phyloP scores from a whole-genome alignment of 2,797 vertebrate species.

The Pachyuromys duprasi region DNA sequence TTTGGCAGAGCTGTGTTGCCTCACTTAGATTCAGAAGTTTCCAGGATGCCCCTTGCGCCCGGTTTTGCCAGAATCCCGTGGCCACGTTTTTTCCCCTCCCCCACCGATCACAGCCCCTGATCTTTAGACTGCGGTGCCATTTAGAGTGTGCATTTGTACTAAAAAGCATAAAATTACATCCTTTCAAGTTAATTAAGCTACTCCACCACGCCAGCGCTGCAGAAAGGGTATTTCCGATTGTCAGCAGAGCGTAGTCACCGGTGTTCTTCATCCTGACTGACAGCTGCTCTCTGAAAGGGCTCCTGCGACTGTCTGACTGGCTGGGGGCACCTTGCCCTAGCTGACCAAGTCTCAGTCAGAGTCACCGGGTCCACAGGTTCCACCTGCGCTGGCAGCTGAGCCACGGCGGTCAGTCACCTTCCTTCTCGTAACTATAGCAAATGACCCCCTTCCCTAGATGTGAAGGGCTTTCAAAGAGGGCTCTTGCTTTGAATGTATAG shows the following conservation, averaged over 20 bases:
- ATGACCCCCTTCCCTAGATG: accelerated
- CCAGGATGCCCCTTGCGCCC: neutral
- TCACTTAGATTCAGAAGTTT: neutral
- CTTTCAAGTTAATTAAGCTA: constrained; percentile 82
- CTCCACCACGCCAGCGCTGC: constrained; percentile 70
- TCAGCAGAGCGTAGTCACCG: constrained; percentile 69
- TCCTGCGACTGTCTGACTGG: neutral
- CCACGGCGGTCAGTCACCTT: neutral
- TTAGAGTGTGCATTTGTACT: constrained; percentile 78
- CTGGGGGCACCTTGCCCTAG: neutral
- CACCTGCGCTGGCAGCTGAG: neutral
- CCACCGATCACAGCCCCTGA: neutral
- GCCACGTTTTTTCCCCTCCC: neutral
- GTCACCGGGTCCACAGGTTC: neutral
- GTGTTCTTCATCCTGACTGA: constrained; percentile 64
- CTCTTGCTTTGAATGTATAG: neutral
- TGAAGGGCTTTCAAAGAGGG: neutral
- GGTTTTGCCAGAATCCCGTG: neutral
- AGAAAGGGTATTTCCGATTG: constrained; percentile 73
- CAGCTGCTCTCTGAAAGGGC: constrained; percentile 57
- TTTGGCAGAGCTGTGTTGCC: accelerated
- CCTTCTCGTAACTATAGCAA: neutral
- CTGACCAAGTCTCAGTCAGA: neutral
- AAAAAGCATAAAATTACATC: constrained; percentile 82
- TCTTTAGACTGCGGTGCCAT: neutral